Conservation (phyloP, 2,888 invertebrate species). For the Morpho helenor region DNA sequence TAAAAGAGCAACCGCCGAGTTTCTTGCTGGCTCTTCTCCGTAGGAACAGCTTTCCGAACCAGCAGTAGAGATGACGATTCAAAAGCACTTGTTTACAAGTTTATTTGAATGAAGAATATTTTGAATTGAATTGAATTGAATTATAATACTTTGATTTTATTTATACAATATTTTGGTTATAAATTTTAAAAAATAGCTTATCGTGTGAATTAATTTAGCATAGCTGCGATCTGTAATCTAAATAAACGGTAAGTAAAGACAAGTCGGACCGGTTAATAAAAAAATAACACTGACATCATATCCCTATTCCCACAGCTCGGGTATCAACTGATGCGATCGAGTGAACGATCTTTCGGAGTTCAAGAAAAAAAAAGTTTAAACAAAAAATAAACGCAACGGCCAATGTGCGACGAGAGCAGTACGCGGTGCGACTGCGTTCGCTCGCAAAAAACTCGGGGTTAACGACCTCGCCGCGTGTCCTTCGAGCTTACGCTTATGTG, state of each 20-base stretch:
- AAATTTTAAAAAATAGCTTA: too few relatives aligned
- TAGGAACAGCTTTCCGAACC: too few relatives aligned
- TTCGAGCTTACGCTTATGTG: conserved; percentile 59
- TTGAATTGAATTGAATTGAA: too few relatives aligned
- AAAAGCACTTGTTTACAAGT: too few relatives aligned
- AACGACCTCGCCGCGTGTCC: conserved; percentile 71
- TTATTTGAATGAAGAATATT: too few relatives aligned
- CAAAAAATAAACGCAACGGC: conserved; percentile 51
- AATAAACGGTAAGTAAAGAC: conserved; percentile 47
- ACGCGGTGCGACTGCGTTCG: conserved; percentile 61
- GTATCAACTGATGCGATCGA: conserved; percentile 49
- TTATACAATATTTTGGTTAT: too few relatives aligned
- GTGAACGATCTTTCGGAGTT: conserved; percentile 58
- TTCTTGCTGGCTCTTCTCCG: too few relatives aligned
- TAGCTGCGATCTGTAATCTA: conserved; percentile 38
- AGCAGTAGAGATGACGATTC: too few relatives aligned
- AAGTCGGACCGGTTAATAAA: conserved; percentile 32
- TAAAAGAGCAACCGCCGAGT: too few relatives aligned
- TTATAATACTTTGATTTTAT: too few relatives aligned
- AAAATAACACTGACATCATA: conserved; percentile 56
- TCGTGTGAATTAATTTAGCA: conserved; percentile 8
- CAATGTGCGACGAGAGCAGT: conserved; percentile 66
- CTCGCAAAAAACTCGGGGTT: conserved; percentile 74
- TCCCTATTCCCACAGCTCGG: conserved; percentile 60
- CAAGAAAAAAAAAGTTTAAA: conserved; percentile 36